These are phyloP conservation scores for Lasioglossum zephyrum DNA, from an alignment of 2,888 invertebrate species.

Conservation along the genomic window DNA sequence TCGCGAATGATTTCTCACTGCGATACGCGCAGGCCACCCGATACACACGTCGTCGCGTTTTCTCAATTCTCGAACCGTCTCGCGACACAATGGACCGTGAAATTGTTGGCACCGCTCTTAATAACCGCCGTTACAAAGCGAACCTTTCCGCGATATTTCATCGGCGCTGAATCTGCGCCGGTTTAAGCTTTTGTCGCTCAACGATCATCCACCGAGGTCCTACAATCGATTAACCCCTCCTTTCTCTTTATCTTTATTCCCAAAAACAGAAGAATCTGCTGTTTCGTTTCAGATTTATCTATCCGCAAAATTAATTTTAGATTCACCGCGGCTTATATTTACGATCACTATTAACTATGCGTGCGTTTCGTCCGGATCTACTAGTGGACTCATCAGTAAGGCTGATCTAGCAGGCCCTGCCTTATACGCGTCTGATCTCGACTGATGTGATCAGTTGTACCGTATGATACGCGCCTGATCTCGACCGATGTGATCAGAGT, in stretches of 20 bases:
- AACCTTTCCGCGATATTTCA: slow-evolving; percentile 60
- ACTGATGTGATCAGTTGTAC: too few species aligned
- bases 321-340: too few species aligned
- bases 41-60: slow-evolving; percentile 56
- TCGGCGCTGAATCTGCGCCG: slow-evolving; percentile 34
- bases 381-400: too few species aligned
- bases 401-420: too few species aligned
- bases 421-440: too few species aligned
- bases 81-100: slow-evolving; percentile 72
- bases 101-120: slow-evolving; percentile 77
- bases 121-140: slow-evolving; percentile 69
- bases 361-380: too few species aligned
- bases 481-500: too few species aligned
- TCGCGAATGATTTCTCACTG: slow-evolving; percentile 57
- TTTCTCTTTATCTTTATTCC: background rate
- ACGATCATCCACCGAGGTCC: background rate
- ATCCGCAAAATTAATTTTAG: too few species aligned
- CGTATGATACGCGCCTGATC: too few species aligned
- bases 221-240: slow-evolving; percentile 23
- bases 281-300: too few species aligned
- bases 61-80: slow-evolving; percentile 60
- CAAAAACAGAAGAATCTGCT: too few species aligned
- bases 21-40: slow-evolving; percentile 39
- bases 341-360: too few species aligned
- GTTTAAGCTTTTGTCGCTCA: slow-evolving; percentile 19